Base-by-base conservation (phyloP, 30 jellyfish, hydroid and myxozoan species). In the Nemopilema nomurai region DNA sequence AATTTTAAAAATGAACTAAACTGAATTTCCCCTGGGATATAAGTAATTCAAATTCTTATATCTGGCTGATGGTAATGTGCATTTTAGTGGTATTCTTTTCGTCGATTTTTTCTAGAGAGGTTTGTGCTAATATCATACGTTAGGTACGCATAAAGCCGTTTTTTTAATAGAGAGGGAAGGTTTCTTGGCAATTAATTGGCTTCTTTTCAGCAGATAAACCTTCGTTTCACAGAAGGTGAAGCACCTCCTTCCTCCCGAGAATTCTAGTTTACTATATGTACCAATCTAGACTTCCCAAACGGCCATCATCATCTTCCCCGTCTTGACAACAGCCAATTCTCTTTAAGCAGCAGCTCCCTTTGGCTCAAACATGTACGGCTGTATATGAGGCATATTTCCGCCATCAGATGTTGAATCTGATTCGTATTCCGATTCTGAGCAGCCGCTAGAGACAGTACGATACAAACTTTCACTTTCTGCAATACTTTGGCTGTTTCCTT, bases 331-430 rank as follows among this genome's bases (percentile, higher is more conserved):
- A 71, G 82, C 67, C 82, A 71, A 16, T 30, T 71, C 82, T 71
- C 67, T 29, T 26, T 71, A 67, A 71, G 82, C 67, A 71, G 29
- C 82, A 8, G 82, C 82, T 71, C 82, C 16, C 82, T 71, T 71
- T 29, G 82, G 82, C 82, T 71, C 82, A 49, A 71, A 71, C 82
- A 71, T 71, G 82, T 71, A 71, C 65, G 67, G 82, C 82, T 71
- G 50, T 69, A 69, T 69, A 69, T 22, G 80, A 69, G 53, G 80
- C 80, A 69, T 20, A 69, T 29, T 69, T 69, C 80, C 80, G 31
- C 80, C 80, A 29, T 23, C 80, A 69, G 80, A 29, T 65, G 80
- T 69, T 69, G 80, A 69, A 69, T 69, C 80, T 69, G 80, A 69
- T 62, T 21, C 51, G 79, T 28, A 28, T 23, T 23, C 79, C 49